Conservation (phyloP, 2,797 vertebrate genomes). For the Antrozous pallidus region DNA sequence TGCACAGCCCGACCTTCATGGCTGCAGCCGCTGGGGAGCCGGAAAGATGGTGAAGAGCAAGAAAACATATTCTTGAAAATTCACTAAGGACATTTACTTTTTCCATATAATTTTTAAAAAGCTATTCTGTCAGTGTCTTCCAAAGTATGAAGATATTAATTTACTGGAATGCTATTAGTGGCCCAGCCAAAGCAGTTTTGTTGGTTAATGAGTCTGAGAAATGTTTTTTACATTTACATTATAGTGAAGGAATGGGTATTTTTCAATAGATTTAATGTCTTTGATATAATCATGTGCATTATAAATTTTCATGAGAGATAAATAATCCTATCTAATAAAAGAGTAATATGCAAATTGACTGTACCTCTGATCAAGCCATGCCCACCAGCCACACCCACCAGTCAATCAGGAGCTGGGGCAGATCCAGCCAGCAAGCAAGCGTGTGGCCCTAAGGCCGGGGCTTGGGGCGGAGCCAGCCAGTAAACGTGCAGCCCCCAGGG, state of each 20-base stretch:
- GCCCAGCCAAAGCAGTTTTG: constrained; percentile 16
- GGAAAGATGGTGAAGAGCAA: too few species aligned
- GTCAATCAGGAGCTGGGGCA: too few species aligned
- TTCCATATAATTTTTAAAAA: not conserved
- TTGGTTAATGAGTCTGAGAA: not conserved
- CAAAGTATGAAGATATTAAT: not conserved
- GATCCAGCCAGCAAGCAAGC: too few species aligned
- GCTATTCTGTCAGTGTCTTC: not conserved
- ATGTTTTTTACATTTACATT: not conserved
- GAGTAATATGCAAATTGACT: too few species aligned
- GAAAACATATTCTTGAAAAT: not conserved
- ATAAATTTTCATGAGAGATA: not conserved
- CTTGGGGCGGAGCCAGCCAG: too few species aligned
- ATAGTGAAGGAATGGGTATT: not conserved
- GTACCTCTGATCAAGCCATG: too few species aligned
- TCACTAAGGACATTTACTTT: not conserved
- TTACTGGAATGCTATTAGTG: not conserved
- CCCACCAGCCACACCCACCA: too few species aligned
- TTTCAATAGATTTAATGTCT: not conserved
- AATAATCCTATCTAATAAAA: too few species aligned
- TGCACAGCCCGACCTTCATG: too few species aligned
- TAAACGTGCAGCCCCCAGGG: too few species aligned
- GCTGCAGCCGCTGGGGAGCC: too few species aligned
- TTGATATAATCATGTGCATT: not conserved
- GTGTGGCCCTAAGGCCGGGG: too few species aligned